Conservation (phyloP, 2,113 vertebrate genomes). For the Cryptoleucopteryx plumbea region DNA sequence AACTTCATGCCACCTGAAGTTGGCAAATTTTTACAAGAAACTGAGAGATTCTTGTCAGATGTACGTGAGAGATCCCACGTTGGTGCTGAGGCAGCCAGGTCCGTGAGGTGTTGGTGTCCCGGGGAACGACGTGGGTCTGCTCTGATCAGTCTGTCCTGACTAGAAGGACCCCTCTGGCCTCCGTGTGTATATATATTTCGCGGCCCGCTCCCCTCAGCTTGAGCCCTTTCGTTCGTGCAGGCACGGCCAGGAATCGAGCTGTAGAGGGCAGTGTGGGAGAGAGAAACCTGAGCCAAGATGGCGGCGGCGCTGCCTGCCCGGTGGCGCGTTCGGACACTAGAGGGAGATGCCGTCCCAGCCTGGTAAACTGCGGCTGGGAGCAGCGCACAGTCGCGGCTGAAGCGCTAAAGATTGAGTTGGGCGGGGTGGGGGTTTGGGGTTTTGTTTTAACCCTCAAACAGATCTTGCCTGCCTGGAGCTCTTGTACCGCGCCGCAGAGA, state of each 20-base stretch:
- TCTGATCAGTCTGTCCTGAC: neutral
- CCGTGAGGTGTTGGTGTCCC: rapidly evolving
- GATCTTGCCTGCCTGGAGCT: neutral
- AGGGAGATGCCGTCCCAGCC: neutral
- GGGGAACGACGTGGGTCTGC: rapidly evolving
- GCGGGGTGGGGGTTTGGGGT: rapidly evolving
- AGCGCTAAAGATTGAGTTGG: rapidly evolving
- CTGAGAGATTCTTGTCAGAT: neutral
- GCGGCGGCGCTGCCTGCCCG: neutral
- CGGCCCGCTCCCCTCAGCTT: no score
- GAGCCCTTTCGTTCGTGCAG: rapidly evolving
- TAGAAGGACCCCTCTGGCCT: neutral
- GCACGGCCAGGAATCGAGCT: neutral
- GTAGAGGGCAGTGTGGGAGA: slow-evolving; percentile 48
- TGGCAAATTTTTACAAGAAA: neutral
- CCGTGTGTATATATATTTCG: no score
- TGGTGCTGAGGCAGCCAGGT: neutral
- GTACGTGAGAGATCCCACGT: rapidly evolving
- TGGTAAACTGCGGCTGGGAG: neutral
- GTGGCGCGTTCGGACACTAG: neutral
- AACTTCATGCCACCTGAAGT: rapidly evolving
- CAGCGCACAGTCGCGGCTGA: rapidly evolving
- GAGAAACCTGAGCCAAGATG: neutral
- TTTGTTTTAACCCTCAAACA: neutral
- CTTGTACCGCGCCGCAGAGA: neutral